These are phyloP conservation scores for Falco cherrug DNA, from an alignment of 2,797 vertebrate genomes.

Conservation along the genomic window DNA sequence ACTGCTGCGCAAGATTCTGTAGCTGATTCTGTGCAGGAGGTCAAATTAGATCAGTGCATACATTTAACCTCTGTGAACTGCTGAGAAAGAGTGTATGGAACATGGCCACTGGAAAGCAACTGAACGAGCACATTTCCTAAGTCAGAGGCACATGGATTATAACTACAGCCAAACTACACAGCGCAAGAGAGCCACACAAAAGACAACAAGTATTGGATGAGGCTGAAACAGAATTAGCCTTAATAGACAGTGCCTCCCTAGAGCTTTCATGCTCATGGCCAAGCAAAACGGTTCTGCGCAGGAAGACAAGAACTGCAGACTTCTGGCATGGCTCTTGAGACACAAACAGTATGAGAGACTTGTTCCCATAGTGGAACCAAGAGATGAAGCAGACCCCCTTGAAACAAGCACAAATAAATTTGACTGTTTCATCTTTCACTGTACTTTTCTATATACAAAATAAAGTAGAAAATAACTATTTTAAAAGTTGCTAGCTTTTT, in stretches of 20 bases:
- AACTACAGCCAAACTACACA: constrained; percentile 52
- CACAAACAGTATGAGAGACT: constrained; percentile 38
- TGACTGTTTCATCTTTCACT: neutral
- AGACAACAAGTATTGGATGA: constrained; percentile 42
- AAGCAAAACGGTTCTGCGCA: constrained; percentile 53
- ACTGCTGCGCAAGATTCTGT: neutral
- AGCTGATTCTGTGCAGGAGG: neutral
- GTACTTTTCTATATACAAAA: neutral
- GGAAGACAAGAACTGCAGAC: constrained; percentile 66
- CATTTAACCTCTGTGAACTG: neutral
- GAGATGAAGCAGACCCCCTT: constrained; percentile 19
- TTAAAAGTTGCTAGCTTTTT: neutral
- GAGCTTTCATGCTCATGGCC: constrained; percentile 47
- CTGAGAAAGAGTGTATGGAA: neutral
- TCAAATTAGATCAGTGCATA: neutral
- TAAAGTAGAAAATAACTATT: neutral
- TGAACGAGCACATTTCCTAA: neutral
- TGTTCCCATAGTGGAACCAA: constrained; percentile 39
- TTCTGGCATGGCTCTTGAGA: constrained; percentile 59
- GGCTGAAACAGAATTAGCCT: constrained; percentile 50
- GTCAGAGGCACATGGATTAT: constrained; percentile 20
- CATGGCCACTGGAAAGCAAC: neutral
- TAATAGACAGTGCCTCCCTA: constrained; percentile 54
- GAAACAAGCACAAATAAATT: constrained; percentile 21
- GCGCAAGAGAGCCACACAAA: constrained; percentile 41